Evolutionary conservation across 2,113 vertebrate species (phyloP), one percentile per base, ranked within the genome.

Genomic region (Actinemys pallida): DNA sequence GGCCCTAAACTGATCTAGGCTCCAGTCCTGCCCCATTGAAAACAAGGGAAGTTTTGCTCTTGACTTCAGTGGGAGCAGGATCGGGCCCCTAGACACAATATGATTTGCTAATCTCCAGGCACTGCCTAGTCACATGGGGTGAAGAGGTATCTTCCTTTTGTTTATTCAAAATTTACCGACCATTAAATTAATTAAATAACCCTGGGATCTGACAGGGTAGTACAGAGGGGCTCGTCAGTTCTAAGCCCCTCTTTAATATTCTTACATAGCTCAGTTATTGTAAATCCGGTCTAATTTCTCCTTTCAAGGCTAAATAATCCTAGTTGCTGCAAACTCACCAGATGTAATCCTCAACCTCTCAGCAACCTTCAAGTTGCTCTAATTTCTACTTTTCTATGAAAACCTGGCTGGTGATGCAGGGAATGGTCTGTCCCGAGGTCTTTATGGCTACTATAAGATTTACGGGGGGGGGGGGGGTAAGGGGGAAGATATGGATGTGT

Each of bases 311-410:
- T 16, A 87, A 82, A 69, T 69, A 69, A 69, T 69, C 62, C 62
- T 11, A 56, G 47, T 29, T 95, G 90, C 82, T 54, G 79, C 81
- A 90, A 95, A 85, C 22, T 86, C 24, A n/a, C 42, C 0, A 0
- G 57, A 91, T 88, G 62, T 84, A 84, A 90, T 87, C 84, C 11
- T 83, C 93, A 94, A 82, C 49, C 62, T 78, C 27, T 62, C 17
- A 89, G 12, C 9, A 92, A 90, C 56, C 0, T 13, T 87, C 35
- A 35, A n/a, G 35, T 69, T 69, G 62, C 35, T n/a, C 31, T n/a
- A n/a, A 69, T n/a, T 35, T 69, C 31, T 69, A 35, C 14, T 35
- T 17, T 69, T 65, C 29, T 16, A 69, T n/a, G 62, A n/a, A 69
- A 7, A n/a, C 62, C 16, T 69, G 62, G 16, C 16, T n/a, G 6